Percentiles rank a stretch among this genome's conserved stretches.
These are phyloP conservation scores for Propsilocerus akamusi DNA, from an alignment of 1,140 invertebrate genomes.

Conservation along the genomic window DNA sequence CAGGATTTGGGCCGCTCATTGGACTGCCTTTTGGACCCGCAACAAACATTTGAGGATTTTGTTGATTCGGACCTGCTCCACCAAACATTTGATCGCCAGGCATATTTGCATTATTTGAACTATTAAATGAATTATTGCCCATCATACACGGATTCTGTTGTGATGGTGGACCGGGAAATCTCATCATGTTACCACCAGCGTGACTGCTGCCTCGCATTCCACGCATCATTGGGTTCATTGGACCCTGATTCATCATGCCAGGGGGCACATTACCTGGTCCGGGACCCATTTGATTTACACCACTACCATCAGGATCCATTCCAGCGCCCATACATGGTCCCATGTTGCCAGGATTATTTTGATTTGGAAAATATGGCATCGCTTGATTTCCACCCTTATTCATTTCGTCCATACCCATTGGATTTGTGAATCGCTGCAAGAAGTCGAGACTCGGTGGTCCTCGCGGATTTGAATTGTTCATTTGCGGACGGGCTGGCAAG, in stretches of 20 bases:
- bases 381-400: conserved; percentile 37
- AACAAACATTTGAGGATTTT: conserved; percentile 31
- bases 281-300: too few relatives aligned
- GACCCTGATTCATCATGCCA: conserved; percentile 10
- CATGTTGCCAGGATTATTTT: conserved; percentile 23
- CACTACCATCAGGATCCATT: conserved; percentile 7
- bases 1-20: neutral
- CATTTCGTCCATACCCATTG: conserved; percentile 44
- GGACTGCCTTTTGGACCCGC: conserved; percentile 27
- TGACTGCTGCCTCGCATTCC: conserved; percentile 21
- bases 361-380: conserved; percentile 52
- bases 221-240: conserved; percentile 21
- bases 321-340: conserved; percentile 14
- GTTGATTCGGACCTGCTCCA: conserved; percentile 8
- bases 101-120: conserved; percentile 2
- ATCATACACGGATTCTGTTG: conserved; percentile 10
- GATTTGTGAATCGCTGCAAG: conserved; percentile 71
- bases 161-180: conserved; percentile 24
- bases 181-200: conserved; percentile 20
- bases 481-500: conserved; percentile 75
- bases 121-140: conserved; percentile 22
- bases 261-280: neutral
- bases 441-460: conserved; percentile 85
- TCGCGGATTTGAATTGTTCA: conserved; percentile 36
- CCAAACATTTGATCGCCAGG: neutral